Percentiles rank a stretch among this genome's conserved stretches.
Evolutionary conservation across 1,140 invertebrate species (phyloP).

Genomic region (Calephelis virginiensis): DNA sequence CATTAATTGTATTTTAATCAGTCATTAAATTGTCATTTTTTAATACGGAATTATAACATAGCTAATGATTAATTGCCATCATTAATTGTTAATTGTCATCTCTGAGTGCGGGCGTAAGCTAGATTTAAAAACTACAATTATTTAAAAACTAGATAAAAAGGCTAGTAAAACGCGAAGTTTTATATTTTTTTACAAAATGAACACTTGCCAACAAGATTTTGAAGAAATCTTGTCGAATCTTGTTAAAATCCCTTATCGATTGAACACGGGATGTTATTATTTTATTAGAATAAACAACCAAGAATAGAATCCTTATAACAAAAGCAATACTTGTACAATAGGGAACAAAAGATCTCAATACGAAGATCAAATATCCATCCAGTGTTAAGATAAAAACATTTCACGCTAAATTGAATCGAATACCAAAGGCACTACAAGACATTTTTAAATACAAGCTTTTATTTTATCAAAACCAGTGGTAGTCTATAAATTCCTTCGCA

Average conservation of each 20-base stretch:
- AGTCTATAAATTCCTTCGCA: constrained; percentile 11
- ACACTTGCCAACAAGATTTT: too few species aligned
- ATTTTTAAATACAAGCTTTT: background rate
- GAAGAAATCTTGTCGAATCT: too few species aligned
- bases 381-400: constrained; percentile 2
- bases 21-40: too few species aligned
- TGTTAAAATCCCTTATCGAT: background rate
- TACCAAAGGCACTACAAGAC: background rate
- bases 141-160: too few species aligned
- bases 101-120: too few species aligned
- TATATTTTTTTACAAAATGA: too few species aligned
- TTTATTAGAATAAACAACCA: constrained; percentile 6
- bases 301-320: constrained; percentile 16
- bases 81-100: too few species aligned
- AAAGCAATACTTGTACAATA: constrained; percentile 11
- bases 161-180: too few species aligned
- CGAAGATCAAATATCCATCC: constrained; percentile 13
- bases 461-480: background rate
- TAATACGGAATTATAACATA: too few species aligned
- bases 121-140: too few species aligned
- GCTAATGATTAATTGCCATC: too few species aligned
- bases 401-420: constrained; percentile 4
- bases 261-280: background rate
- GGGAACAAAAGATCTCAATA: constrained; percentile 13
- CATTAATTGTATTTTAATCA: too few species aligned